Evolutionary conservation across 1,140 invertebrate genomes (phyloP), one percentile per base, ranked within the genome.

Genomic region (Mercenaria mercenaria): DNA sequence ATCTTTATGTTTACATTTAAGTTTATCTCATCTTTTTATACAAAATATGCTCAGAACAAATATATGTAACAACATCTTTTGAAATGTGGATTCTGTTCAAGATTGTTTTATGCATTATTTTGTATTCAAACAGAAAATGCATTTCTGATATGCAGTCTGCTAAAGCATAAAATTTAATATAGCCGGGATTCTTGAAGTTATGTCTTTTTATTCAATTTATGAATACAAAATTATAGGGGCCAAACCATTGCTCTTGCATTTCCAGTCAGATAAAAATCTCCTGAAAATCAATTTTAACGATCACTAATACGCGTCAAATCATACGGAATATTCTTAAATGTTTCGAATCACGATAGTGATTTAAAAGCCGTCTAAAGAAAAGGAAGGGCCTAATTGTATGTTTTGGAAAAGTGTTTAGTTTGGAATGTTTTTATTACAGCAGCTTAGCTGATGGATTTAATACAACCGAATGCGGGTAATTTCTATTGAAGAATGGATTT

Each of bases 311-410:
- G 10, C 67, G 29, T 72, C 18, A 72, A 41, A 72, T 39, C 32
- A 41, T 39, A 50, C 74, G 26, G 26, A 47, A 77, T 77, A 77
- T 77, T 52, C 74, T 50, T 41, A 77, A 77, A 77, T 77, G 74
- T 50, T 50, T 50, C 43, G 20, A 41, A 32, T 50, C 41, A 77
- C 43, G 47, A 77, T 47, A 32, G 37, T 15, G 23, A 37, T 72
- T 72, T 23, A 39, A 39, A 72, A 72, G 23, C 37, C 34, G 26
- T 72, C 37, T 10, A 39, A 72, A 39, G 67, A 72, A 77, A 29
- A 77, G 74, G 74, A 77, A 29, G 74, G 74, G 74, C n/a, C 47
- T 77, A 50, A 50, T 77, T 77, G 74, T 77, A 50, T 47, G 41
- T 47, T 47, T 47, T 50, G 43, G 26, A 77, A 77, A 37, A 50